A percentile compares a stretch with the other conserved stretches of the same genome.
Evolutionary conservation across 2,888 invertebrate genomes (phyloP).

Genomic region (Clivina fossor): DNA sequence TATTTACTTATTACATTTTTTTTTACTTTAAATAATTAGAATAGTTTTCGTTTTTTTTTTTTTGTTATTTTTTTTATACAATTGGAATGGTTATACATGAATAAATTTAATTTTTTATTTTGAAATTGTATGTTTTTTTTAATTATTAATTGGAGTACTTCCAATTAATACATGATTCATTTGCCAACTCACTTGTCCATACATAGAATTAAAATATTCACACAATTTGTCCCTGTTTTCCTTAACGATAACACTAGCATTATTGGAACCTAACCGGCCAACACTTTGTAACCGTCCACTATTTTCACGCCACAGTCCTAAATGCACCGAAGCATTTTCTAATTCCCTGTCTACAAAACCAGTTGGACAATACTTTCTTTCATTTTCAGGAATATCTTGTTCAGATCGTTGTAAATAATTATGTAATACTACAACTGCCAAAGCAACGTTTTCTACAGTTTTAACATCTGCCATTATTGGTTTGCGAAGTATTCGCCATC

Average conservation of each 20-base stretch:
- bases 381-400: constrained; percentile 1
- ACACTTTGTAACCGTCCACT: background rate
- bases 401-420: constrained; percentile 1
- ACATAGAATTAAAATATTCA: constrained; percentile 16
- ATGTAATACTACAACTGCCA: background rate
- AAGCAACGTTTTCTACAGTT: background rate
- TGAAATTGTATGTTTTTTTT: too few relatives aligned
- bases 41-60: too few relatives aligned
- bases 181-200: constrained; percentile 13
- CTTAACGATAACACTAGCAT: background rate
- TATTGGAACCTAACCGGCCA: constrained; percentile 19
- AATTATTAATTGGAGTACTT: too few relatives aligned
- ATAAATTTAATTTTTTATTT: too few relatives aligned
- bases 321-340: background rate
- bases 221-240: constrained; percentile 7
- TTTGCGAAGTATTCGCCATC: constrained; percentile 2
- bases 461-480: background rate
- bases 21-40: too few relatives aligned
- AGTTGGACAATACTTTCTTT: constrained; percentile 22
- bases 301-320: constrained; percentile 13
- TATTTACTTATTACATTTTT: too few relatives aligned
- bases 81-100: too few relatives aligned
- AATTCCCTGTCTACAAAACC: constrained; percentile 11
- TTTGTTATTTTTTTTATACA: too few relatives aligned
- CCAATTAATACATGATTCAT: background rate